These are phyloP conservation scores for Formicarius rufipectus DNA, from an alignment of 2,113 vertebrate species.

Conservation along the genomic window DNA sequence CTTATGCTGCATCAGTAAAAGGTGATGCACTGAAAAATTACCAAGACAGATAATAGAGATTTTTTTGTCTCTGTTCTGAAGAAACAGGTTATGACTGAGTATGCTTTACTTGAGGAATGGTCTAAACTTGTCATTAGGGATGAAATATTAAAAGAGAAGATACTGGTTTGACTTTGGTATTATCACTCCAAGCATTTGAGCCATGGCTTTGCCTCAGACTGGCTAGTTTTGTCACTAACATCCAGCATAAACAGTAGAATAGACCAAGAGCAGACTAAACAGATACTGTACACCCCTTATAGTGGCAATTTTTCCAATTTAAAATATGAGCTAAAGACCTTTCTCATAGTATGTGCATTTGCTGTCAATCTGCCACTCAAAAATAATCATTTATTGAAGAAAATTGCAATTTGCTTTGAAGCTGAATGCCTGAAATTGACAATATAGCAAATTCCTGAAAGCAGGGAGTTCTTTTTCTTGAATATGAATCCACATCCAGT, in stretches of 20 bases:
- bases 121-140: background rate
- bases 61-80: background rate
- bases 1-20: background rate
- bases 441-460: background rate
- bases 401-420: conserved; percentile 22
- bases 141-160: background rate
- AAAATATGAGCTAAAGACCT: background rate
- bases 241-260: background rate
- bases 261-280: background rate
- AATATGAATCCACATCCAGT: background rate
- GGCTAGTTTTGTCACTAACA: background rate
- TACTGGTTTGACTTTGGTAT: background rate
- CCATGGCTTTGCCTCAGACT: background rate
- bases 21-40: background rate
- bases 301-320: background rate
- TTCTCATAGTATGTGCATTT: background rate
- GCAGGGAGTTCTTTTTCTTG: background rate
- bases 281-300: background rate
- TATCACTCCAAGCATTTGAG: background rate
- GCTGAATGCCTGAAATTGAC: background rate
- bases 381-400: background rate
- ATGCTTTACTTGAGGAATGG: background rate
- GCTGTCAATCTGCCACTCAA: background rate
- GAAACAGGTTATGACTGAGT: background rate
- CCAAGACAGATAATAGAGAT: background rate